Base-by-base conservation (phyloP, 2,797 vertebrate species). In the Muraenolepis orangiensis region DNA sequence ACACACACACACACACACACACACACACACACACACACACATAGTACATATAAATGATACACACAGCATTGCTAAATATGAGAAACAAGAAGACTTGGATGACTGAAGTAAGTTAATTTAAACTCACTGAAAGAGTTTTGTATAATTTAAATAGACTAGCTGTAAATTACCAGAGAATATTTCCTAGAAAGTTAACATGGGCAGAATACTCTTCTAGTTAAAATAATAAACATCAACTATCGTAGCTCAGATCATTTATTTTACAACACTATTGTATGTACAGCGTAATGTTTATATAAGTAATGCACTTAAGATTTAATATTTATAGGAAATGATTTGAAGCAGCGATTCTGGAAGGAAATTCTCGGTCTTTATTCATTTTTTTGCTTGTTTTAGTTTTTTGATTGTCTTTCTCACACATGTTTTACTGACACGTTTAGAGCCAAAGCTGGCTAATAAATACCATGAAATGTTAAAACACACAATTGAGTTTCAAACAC, bases 371-470 rank as follows among this genome's bases (percentile, higher is more conserved):
- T 86, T 86, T 85, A 75, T 71, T 76, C 81, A 81, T 84, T 87
- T 86, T 92, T 90, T 87, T 83, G 90, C 95, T 77, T 80, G 84
- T 82, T 57, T 76, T 76, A 79, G 90, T 91, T 84, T 87, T 93
- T 92, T 95, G 95, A 98, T 98, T 98, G 96, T 98, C 96, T 93
- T 94, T 95, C 89, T 93, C 90, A 91, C 94, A 91, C 94, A 61
- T 94, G 87, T 95, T 94, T 93, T 94, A 95, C 89, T 93, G 93
- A 96, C 93, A 95, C 94, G 92, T 96, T 98, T 97, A 97, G 95
- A 97, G 96, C 96, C 96, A 93, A 90, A 87, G 85, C 87, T 84
- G 97, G 96, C 97, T 97, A 98, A 98, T 98, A 98, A 98, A 98
- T 98, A 97, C 93, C 95, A 94, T 93, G 93, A 94, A 94, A 94